Base-by-base conservation (phyloP, 2,113 vertebrate genomes). In the Sylvietta virens region DNA sequence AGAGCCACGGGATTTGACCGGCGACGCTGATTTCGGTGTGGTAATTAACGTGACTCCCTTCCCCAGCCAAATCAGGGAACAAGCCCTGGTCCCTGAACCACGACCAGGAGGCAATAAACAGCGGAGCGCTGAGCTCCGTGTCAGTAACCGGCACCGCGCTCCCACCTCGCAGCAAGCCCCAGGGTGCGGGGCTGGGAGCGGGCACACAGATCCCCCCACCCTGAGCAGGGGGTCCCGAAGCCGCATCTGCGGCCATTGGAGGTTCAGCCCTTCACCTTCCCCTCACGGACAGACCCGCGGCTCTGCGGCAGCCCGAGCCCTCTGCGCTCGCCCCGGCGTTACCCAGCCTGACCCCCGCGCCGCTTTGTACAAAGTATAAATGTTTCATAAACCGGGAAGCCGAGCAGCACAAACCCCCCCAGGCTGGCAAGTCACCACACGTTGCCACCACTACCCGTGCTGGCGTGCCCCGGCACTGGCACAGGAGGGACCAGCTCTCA, bases 131-230 rank as follows among this genome's bases (percentile, higher is more conserved):
- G 7, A 71, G 51, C 84, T 54, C 84, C 19, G 10, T 26, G 69
- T 56, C 9, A 2, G 6, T 2, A 11, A 3, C 40, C 11, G 42
- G 6, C 35, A 4, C 35, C 21, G 2, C 4, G 7, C 40, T 77
- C 48, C 39, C 37, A 8, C 9, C 48, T n/a, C 20, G 4, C 45
- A 48, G 67, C 53, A 7, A 74, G 28, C 30, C 67, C 30, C 3
- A 1, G 35, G 47, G 13, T 1, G 15, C 1, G 3, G 48, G 58
- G 71, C 35, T 60, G 14, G 3, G 7, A 5, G 5, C 0, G 12
- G 67, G 67, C 58, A 73, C 50, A 11, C 35, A n/a, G 31, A 60
- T 31, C 15, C 48, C 24, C 51, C n/a, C 22, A 5, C 1, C 35
- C 27, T 1, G 2, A n/a, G 69, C 44, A 31, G 6, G 4, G 51